Percentiles rank a stretch among this genome's conserved stretches.
These are phyloP conservation scores for Percopsis transmontana DNA, from an alignment of 2,113 vertebrate species.

Conservation along the genomic window DNA sequence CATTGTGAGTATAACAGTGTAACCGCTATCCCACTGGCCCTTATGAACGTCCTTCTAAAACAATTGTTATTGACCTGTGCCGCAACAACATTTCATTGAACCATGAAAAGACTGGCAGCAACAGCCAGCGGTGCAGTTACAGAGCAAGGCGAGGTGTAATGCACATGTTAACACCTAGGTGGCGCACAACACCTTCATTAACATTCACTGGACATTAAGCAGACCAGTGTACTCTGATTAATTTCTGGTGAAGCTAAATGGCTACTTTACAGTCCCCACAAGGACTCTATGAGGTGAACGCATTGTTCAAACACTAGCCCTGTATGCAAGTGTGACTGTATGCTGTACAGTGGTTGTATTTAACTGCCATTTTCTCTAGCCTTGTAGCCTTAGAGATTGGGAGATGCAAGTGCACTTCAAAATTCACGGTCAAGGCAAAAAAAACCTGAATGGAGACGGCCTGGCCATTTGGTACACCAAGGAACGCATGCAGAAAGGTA, in stretches of 20 bases:
- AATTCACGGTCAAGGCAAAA: constrained; percentile 95
- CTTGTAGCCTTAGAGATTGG: constrained; percentile 93
- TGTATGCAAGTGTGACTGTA: too few relatives aligned
- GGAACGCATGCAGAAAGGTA: constrained; percentile 92
- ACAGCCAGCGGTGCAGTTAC: neutral
- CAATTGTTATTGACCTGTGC: neutral
- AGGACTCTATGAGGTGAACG: too few relatives aligned
- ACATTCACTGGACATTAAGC: too few relatives aligned
- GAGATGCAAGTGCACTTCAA: constrained; percentile 97
- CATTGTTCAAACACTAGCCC: too few relatives aligned
- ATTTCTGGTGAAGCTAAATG: too few relatives aligned
- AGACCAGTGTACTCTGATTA: too few relatives aligned
- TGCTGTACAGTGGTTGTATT: too few relatives aligned
- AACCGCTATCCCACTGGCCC: too few relatives aligned
- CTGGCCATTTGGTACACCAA: constrained; percentile 96
- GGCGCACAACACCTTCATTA: too few relatives aligned
- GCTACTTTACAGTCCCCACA: too few relatives aligned
- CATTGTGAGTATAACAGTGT: constrained; percentile 81
- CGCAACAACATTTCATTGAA: neutral
- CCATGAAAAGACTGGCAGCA: neutral
- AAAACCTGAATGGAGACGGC: constrained; percentile 94
- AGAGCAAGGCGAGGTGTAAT: too few relatives aligned
- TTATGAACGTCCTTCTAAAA: neutral
- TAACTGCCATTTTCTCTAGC: constrained; percentile 69
- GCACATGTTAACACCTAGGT: too few relatives aligned